phyloP scores from a whole-genome alignment of 1,140 invertebrate genomes.

The Drosophila athabasca region DNA sequence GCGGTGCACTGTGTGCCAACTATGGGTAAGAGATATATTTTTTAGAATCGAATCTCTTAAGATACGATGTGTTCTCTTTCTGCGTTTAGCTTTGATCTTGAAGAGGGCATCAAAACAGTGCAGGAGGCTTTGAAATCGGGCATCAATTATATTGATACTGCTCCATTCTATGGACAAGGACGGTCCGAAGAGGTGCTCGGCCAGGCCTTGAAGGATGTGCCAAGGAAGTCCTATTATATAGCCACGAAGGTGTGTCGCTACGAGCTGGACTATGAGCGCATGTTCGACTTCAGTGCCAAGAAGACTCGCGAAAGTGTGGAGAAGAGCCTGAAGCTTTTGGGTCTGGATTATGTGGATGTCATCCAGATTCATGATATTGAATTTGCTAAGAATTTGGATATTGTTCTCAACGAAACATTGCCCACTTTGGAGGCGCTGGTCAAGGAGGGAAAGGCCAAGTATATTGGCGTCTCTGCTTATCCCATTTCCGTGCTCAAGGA shows the following conservation, averaged over 20 bases:
- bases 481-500: conserved; percentile 90
- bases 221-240: conserved; percentile 93
- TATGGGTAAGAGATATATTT: conserved; percentile 52
- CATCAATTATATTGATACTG: conserved; percentile 97
- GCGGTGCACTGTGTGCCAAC: conserved; percentile 65
- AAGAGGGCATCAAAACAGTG: conserved; percentile 89
- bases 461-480: conserved; percentile 95
- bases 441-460: conserved; percentile 90
- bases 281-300: conserved; percentile 94
- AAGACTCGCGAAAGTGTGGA: conserved; percentile 91
- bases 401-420: conserved; percentile 93
- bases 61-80: background rate
- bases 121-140: conserved; percentile 89
- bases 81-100: conserved; percentile 78
- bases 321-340: conserved; percentile 89
- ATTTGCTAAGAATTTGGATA: conserved; percentile 91
- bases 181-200: conserved; percentile 91
- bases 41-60: background rate
- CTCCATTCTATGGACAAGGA: conserved; percentile 96
- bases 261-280: conserved; percentile 87
- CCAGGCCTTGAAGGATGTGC: conserved; percentile 91
- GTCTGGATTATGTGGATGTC: conserved; percentile 93
- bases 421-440: conserved; percentile 91
- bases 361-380: conserved; percentile 96
- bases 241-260: conserved; percentile 96